A percentile compares a stretch with the other conserved stretches of the same genome.
Evolutionary conservation across 2,888 invertebrate genomes (phyloP).

Genomic region (Hypsopygia costalis): DNA sequence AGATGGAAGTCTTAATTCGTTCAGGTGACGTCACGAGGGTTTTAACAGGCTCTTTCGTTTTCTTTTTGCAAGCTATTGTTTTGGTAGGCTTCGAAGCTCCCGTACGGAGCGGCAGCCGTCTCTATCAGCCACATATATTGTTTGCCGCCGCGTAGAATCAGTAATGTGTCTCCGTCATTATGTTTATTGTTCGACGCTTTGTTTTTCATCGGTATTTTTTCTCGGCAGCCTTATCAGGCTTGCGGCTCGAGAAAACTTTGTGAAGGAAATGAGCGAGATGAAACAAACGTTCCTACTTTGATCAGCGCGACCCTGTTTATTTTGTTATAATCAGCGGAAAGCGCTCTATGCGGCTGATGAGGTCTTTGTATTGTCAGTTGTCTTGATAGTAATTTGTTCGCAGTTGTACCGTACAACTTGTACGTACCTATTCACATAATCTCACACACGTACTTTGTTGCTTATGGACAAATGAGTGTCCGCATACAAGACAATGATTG

Average conservation of each 20-base stretch:
- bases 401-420: neutral
- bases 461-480: no score
- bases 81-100: constrained; percentile 38
- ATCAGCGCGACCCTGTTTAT: constrained; percentile 38
- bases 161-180: constrained; percentile 36
- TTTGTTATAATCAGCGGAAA: constrained; percentile 37
- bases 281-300: constrained; percentile 46
- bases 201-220: constrained; percentile 27
- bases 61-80: constrained; percentile 63
- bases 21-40: constrained; percentile 73
- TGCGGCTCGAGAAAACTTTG: constrained; percentile 25
- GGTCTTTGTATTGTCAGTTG: constrained; percentile 20
- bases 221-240: constrained; percentile 9
- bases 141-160: constrained; percentile 35
- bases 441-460: no score
- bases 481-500: no score
- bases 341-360: constrained; percentile 22
- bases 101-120: constrained; percentile 31
- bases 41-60: constrained; percentile 60
- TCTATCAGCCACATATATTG: neutral
- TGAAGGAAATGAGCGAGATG: constrained; percentile 43
- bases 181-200: constrained; percentile 26
- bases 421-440: no score
- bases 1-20: constrained; percentile 63
- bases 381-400: constrained; percentile 11